Evolutionary conservation across 2,113 vertebrate species (phyloP), one percentile per base, ranked within the genome.

Genomic region (Bos taurus): DNA sequence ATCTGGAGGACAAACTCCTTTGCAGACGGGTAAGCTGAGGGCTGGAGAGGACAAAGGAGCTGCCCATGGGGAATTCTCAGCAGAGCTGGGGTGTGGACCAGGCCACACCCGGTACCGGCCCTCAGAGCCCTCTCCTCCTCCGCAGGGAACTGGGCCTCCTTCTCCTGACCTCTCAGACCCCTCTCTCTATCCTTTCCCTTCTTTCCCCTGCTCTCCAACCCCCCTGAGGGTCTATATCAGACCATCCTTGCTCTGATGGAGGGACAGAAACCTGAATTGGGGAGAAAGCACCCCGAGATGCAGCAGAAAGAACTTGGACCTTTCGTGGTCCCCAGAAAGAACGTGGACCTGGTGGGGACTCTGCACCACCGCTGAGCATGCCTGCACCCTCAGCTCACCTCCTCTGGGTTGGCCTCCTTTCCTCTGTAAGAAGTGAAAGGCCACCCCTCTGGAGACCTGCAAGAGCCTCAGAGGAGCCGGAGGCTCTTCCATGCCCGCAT

Each of bases 391-490:
- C 2, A 15, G 21, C 81, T 88, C 84, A 21, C 48, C 7, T 46
- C 46, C 84, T 64, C 15, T 52, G 88, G n/a, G 57, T 23, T 16
- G 40, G 50, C 57, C 33, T 59, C 52, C 14, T 48, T 40, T 84
- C 77, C 83, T 93, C 62, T 17, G 30, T 16, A 43, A 92, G 16
- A 56, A 84, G 8, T 33, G 40, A 50, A 56, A n/a, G 2, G 15
- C 6, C 28, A 7, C 2, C 9, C 50, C 50, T 50, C 50, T 52
- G 26, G 93, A 52, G 36, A 74, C 50, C 11, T 0, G 0, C 0
- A 4, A 19, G 90, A 62, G 57, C 52, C 59, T 48, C 57, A 30
- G 36, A 26, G 14, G 54, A 89, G 62, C 9, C 0, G 0, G 11
- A 14, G 67, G 33, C 64, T 62, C 52, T 88, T 12, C 33, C 67